Base-by-base conservation (phyloP, 2,888 invertebrate species). In the Augochlorella aurata region DNA sequence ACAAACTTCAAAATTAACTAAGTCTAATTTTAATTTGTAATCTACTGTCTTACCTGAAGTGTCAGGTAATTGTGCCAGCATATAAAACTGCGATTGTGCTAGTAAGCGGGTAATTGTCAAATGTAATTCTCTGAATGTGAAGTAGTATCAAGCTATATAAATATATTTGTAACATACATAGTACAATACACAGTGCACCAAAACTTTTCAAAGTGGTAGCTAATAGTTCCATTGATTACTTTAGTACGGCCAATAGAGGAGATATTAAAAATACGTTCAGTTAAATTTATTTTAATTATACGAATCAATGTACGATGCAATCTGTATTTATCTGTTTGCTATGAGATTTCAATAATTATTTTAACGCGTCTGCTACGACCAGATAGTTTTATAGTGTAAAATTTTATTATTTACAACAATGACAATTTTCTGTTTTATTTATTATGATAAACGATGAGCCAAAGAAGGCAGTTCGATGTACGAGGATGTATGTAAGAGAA, bases 81-180 rank as follows among this genome's bases (percentile, higher is more conserved):
- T 73, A 83, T 29, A 68, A 78, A 79, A 73, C 63, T 72, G 72
- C 78, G 79, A 76, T 74, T 65, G 74, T 68, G 74, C 75, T 80
- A 81, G 58, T 49, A 77, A 67, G 50, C 65, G 44, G 21, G 45
- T 77, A 67, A 79, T 73, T 74, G 58, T 78, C 69, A 73, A 66
- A 67, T 49, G 61, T 73, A 79, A 66, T 52, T 79, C 75, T 79
- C 54, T 83, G 84, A 88, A 87, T 88, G 83, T 87, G 88, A 88
- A 88, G 87, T 88, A 88, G 87, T 85, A 84, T 82, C 73, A 81
- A 78, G 82, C 24, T 58, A 58, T 58, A 58, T 58, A 58, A 58
- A 68, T 80, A 72, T 74, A 47, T 75, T 78, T 79, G 66, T 79
- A 73, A 44, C 16, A 61, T 73, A 61, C 77, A 77, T 77, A 81